phyloP scores from a whole-genome alignment of 92 coral and sea anemone species.

The Zoanthus solanderi region DNA sequence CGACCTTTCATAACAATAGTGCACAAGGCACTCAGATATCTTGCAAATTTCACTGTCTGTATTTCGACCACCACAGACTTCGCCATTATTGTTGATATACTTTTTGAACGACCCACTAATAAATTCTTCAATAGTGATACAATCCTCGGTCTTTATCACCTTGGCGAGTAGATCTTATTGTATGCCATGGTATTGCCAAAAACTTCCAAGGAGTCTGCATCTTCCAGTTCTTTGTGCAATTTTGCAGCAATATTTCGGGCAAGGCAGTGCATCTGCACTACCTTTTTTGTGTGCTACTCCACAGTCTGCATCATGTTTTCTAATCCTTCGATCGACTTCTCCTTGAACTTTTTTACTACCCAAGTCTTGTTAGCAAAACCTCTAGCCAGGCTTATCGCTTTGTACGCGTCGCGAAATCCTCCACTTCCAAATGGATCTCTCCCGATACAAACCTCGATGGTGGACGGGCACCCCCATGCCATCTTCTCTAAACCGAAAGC shows the following conservation, averaged over 20 bases:
- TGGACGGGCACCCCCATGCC: conserved; percentile 18
- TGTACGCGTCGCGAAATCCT: conserved; percentile 11
- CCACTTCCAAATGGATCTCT: conserved; percentile 11
- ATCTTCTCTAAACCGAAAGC: neutral
- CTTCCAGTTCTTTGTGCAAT: conserved; percentile 22
- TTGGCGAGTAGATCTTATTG: conserved; percentile 27
- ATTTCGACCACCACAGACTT: conserved; percentile 23
- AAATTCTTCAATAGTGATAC: conserved; percentile 36
- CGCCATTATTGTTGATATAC: conserved; percentile 14
- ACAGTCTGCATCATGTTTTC: conserved; percentile 14
- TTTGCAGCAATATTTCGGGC: conserved; percentile 25
- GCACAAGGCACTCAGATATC: conserved; percentile 45
- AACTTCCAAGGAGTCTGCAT: conserved; percentile 15
- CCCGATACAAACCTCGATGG: conserved; percentile 9
- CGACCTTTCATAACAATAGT: conserved; percentile 38
- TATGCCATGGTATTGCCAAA: conserved; percentile 23
- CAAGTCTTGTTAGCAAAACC: conserved; percentile 13
- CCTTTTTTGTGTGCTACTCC: conserved; percentile 31
- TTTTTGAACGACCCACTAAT: neutral
- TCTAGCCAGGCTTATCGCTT: conserved; percentile 22
- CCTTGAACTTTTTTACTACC: conserved; percentile 15
- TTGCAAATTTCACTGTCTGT: conserved; percentile 13
- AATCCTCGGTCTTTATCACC: conserved; percentile 15
- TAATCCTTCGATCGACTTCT: conserved; percentile 11
- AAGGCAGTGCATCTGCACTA: conserved; percentile 31